These are phyloP conservation scores for Smittia sp. DNA, from an alignment of 2,888 invertebrate species.

Conservation along the genomic window DNA sequence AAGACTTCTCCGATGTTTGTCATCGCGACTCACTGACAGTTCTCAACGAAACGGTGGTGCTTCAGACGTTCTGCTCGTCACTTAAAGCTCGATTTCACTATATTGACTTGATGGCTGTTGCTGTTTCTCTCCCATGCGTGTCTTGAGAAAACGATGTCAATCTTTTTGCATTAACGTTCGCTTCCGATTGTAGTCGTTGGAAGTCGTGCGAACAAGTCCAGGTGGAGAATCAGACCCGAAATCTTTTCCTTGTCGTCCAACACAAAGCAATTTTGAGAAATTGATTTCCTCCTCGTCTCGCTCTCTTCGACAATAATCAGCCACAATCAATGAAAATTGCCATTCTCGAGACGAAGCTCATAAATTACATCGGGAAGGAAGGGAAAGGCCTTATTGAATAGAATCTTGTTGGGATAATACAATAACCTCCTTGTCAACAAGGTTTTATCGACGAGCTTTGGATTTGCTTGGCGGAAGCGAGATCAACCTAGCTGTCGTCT, in stretches of 20 bases:
- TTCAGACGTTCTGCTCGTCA: background rate
- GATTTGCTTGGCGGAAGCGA: too few relatives aligned
- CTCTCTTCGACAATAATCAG: background rate
- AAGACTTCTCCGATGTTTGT: background rate
- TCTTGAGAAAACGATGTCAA: background rate
- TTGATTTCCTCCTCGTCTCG: background rate
- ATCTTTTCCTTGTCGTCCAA: background rate
- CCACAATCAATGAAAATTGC: background rate
- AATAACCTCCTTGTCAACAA: constrained; percentile 9
- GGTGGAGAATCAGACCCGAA: background rate
- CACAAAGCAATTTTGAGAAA: background rate
- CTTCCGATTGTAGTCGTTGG: background rate
- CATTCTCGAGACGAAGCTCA: background rate
- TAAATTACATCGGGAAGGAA: background rate
- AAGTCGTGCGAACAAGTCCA: background rate
- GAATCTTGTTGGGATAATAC: background rate
- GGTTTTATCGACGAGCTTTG: background rate
- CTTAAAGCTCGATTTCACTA: background rate
- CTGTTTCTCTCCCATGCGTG: too few relatives aligned
- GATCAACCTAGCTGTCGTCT: too few relatives aligned
- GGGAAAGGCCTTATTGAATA: background rate
- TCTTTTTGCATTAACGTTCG: background rate
- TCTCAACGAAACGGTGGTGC: background rate
- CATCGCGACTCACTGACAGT: background rate
- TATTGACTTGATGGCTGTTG: background rate